phyloP scores from a whole-genome alignment of 2,888 invertebrate species.

The Lomographa bimaculata region DNA sequence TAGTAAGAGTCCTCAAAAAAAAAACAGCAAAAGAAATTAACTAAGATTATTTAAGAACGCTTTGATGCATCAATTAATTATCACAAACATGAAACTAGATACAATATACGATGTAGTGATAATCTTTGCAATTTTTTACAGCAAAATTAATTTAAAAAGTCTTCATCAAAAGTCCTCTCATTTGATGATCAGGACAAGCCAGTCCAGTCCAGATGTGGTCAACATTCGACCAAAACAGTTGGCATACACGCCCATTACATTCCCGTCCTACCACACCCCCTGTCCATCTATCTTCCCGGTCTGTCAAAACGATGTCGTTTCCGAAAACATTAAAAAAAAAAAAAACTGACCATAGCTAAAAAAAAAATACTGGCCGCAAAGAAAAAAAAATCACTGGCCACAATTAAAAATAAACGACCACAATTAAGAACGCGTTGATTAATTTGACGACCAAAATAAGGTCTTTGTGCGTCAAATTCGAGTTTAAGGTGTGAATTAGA shows the following conservation, averaged over 20 bases:
- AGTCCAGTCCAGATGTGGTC: neutral
- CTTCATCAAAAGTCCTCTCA: too few species aligned
- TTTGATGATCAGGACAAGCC: slow-evolving; percentile 16
- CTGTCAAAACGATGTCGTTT: slow-evolving; percentile 80
- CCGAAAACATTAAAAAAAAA: slow-evolving; percentile 52
- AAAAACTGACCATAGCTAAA: neutral
- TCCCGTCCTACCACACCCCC: slow-evolving; percentile 47
- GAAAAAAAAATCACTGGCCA: neutral
- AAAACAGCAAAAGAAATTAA: too few species aligned
- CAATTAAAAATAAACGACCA: slow-evolving; percentile 3
- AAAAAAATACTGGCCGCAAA: slow-evolving; percentile 17
- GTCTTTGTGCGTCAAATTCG: slow-evolving; percentile 61
- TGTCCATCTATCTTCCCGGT: slow-evolving; percentile 73
- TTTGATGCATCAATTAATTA: too few species aligned
- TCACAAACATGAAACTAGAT: too few species aligned
- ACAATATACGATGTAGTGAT: too few species aligned
- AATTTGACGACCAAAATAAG: slow-evolving; percentile 44
- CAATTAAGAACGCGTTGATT: slow-evolving; percentile 30
- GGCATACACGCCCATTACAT: slow-evolving; percentile 46
- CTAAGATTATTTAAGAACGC: too few species aligned
- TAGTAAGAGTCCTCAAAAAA: too few species aligned
- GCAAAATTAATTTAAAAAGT: too few species aligned
- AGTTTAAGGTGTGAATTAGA: slow-evolving; percentile 75
- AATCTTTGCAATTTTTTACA: too few species aligned
- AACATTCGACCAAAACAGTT: slow-evolving; percentile 25